These are phyloP conservation scores for Vultur gryphus DNA, from an alignment of 2,797 vertebrate genomes.

Conservation along the genomic window DNA sequence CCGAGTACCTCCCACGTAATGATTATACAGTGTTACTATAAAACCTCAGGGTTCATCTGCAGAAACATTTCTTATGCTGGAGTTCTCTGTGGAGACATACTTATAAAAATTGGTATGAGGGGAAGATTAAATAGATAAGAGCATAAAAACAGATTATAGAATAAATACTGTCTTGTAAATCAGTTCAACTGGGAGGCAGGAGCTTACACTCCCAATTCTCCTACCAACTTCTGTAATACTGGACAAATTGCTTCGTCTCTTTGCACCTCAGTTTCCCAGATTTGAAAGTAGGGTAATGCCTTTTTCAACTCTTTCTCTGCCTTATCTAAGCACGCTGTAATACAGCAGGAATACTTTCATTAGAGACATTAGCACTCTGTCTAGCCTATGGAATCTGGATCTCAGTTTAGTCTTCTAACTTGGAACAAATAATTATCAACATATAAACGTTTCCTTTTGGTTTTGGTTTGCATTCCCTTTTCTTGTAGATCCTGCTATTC, in stretches of 20 bases:
- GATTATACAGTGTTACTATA: not conserved
- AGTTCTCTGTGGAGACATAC: not conserved
- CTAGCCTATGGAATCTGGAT: not conserved
- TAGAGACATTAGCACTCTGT: not conserved
- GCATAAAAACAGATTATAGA: slow-evolving; percentile 31
- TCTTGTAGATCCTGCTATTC: not conserved
- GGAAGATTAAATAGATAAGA: slow-evolving; percentile 42
- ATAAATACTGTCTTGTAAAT: not conserved
- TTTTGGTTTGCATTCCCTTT: not conserved
- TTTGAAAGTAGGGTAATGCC: not conserved
- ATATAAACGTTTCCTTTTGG: not conserved
- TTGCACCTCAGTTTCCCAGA: not conserved
- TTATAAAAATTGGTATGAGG: slow-evolving; percentile 1
- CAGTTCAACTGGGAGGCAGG: not conserved
- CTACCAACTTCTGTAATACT: not conserved
- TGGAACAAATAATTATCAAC: not conserved
- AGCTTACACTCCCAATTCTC: not conserved
- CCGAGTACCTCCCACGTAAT: not conserved
- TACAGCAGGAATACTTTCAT: not conserved
- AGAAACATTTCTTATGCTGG: not conserved
- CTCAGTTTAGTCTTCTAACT: not conserved
- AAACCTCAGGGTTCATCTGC: slow-evolving; percentile 17
- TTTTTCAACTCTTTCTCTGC: not conserved
- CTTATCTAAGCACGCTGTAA: not conserved
- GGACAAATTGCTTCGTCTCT: not conserved